Conservation (phyloP, 2,888 invertebrate genomes). For the Biston betularia region DNA sequence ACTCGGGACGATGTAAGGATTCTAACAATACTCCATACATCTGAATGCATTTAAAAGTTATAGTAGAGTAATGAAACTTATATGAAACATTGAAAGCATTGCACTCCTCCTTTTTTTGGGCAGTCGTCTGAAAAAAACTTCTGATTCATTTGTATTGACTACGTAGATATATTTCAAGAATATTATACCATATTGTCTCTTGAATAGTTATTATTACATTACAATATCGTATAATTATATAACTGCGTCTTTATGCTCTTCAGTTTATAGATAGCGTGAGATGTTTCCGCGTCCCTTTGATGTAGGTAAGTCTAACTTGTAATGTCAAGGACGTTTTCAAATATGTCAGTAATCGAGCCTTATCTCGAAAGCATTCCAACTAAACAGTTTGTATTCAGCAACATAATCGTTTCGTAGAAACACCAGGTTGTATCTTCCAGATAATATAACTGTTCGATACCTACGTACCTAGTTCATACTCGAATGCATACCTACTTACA, state of each 20-base stretch:
- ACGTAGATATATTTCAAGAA: background rate
- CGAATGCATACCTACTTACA: too few relatives aligned
- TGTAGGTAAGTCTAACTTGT: slow-evolving; percentile 28
- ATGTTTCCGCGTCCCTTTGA: slow-evolving; percentile 29
- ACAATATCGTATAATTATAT: background rate
- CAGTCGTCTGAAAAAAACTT: background rate
- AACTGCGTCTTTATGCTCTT: slow-evolving; percentile 9
- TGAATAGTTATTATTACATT: background rate
- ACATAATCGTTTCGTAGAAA: slow-evolving; percentile 9
- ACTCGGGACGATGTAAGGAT: too few relatives aligned
- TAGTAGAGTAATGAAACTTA: too few relatives aligned
- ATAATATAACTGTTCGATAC: background rate
- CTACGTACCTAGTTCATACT: too few relatives aligned
- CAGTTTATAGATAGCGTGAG: slow-evolving; percentile 18
- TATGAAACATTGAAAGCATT: too few relatives aligned
- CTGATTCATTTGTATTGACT: background rate
- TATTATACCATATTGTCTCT: background rate
- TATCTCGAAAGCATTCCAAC: slow-evolving; percentile 11
- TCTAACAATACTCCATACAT: too few relatives aligned
- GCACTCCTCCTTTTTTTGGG: too few relatives aligned
- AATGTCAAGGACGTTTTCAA: slow-evolving; percentile 27
- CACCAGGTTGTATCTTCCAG: background rate
- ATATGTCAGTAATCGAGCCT: slow-evolving; percentile 17
- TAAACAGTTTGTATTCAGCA: slow-evolving; percentile 11
- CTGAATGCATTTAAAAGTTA: too few relatives aligned